Percentiles rank a stretch among this genome's conserved stretches.
Conservation (phyloP, 2,113 vertebrate genomes). For the Promerops cafer region DNA sequence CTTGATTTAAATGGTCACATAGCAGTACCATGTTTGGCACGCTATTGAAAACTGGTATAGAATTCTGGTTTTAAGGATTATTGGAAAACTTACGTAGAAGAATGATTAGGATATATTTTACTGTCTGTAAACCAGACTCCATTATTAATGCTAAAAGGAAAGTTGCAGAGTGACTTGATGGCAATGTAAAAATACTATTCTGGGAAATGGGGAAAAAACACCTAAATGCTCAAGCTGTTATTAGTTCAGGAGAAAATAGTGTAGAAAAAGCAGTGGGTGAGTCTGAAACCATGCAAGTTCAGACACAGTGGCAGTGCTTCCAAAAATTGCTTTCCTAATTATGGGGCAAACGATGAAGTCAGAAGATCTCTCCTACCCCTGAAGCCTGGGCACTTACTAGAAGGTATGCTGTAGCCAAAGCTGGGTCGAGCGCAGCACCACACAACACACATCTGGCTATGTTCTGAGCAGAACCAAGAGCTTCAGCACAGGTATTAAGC, state of each 20-base stretch:
- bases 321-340: not conserved
- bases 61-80: not conserved
- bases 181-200: not conserved
- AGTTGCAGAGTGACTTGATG: not conserved
- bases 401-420: not conserved
- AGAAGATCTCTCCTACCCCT: not conserved
- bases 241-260: not conserved
- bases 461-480: not conserved
- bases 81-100: not conserved
- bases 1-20: not conserved
- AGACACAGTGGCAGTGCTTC: not conserved
- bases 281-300: not conserved
- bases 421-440: fast-evolving
- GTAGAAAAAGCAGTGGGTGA: not conserved
- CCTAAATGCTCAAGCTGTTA: not conserved
- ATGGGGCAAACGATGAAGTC: not conserved
- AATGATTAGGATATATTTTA: not conserved
- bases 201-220: not conserved
- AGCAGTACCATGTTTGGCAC: not conserved
- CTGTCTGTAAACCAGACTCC: not conserved
- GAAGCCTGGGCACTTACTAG: not conserved
- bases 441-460: not conserved
- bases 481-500: not conserved
- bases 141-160: not conserved
- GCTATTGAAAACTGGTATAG: not conserved